Base-by-base conservation (phyloP, 1,140 invertebrate species). In the Drosophila pseudoobscura region DNA sequence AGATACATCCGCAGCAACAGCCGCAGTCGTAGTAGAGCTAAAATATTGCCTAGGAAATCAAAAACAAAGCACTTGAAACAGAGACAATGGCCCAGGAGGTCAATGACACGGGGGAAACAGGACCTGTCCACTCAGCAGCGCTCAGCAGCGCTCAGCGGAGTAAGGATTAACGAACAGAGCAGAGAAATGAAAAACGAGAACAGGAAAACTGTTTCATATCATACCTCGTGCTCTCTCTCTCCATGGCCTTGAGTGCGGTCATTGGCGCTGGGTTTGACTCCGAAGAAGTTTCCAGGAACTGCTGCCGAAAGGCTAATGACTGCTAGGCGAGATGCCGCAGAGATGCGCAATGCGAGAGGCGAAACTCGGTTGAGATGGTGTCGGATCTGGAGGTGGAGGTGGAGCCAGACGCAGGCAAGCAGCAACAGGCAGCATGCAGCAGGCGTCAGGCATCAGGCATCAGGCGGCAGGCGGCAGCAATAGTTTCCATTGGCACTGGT, bases 231-330 rank as follows among this genome's bases (percentile, higher is more conserved):
- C n/a, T 17, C n/a, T 35, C 51, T n/a, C 11, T 22, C 55, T 50
- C 26, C 45, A 53, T 64, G 80, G 73, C 80, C 76, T 84, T 84
- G 80, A 50, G 31, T 11, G 24, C 66, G 76, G 82, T 84, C 80
- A 68, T 82, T 82, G 77, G 59, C 75, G 59, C 46, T 60, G 56
- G 47, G 56, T 22, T 29, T 17, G 57, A 56, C 35, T 59, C 75
- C 26, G 61, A 43, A 61, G 75, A 76, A 68, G 72, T 56, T 85
- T 84, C 80, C 80, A 85, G 80, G 80, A 84, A 84, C 80, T 80
- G 76, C 41, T 66, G 74, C 78, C 75, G 49, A 82, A 69, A 82
- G 80, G 80, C 80, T 84, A 79, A 84, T 80, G 80, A 83, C 80
- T 84, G 75, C 65, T 75, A 70, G 71, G 59, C 75, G 24, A 8